A percentile compares a stretch with the other conserved stretches of the same genome.
Conservation (phyloP, 2,888 invertebrate genomes). For the Polydrusus cervinus region DNA sequence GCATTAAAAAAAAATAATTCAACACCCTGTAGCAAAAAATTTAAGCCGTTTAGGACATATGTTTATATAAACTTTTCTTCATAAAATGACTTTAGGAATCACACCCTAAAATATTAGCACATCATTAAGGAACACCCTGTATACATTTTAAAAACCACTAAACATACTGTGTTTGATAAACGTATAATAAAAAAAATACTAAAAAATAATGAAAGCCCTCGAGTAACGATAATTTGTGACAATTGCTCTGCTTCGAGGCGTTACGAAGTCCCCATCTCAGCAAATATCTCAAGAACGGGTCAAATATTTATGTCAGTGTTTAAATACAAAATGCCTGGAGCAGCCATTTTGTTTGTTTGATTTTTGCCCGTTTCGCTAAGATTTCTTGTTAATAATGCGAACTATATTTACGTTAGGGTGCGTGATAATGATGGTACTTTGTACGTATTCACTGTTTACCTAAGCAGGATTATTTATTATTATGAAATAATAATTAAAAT, state of each 20-base stretch:
- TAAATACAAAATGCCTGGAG: background rate
- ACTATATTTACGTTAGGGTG: background rate
- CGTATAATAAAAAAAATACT: no score
- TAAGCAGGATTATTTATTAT: background rate
- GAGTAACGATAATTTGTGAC: background rate
- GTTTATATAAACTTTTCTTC: no score
- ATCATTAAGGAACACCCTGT: no score
- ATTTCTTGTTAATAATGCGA: background rate
- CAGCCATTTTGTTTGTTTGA: background rate
- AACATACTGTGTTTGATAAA: no score
- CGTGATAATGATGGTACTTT: background rate
- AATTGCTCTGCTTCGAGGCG: background rate
- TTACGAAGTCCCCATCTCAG: background rate
- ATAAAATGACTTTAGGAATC: no score
- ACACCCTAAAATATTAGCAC: no score
- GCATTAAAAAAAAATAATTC: no score
- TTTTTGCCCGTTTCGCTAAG: background rate
- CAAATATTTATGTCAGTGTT: background rate
- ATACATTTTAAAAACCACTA: no score
- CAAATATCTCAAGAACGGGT: background rate
- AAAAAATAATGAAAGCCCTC: no score
- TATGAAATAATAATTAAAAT: background rate
- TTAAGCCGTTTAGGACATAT: no score
- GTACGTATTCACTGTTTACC: background rate
- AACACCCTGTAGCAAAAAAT: no score